Conservation (phyloP, 2,888 invertebrate species). For the Cistogaster globosa region DNA sequence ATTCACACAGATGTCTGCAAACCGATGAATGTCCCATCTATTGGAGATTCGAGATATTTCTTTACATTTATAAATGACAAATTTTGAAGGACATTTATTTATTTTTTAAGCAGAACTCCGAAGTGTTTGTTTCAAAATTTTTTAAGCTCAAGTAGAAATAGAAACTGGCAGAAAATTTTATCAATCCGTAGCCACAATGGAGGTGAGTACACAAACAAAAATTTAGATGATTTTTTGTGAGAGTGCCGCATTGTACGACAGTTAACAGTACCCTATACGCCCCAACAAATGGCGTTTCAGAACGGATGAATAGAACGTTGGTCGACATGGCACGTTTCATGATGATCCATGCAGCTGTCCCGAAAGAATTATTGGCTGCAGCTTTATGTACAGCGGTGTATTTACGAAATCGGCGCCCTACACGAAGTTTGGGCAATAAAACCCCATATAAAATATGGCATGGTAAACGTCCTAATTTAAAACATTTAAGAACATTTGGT, state of each 20-base stretch:
- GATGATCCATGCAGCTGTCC: conserved; percentile 70
- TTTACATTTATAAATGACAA: conserved; percentile 16
- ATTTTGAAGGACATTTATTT: conserved; percentile 16
- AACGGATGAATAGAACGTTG: conserved; percentile 69
- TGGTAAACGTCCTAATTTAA: conserved; percentile 60
- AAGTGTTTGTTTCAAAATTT: too few relatives aligned
- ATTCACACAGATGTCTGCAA: conserved; percentile 50
- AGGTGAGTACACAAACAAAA: conserved; percentile 25
- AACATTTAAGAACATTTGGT: conserved; percentile 53
- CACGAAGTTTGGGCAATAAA: conserved; percentile 49
- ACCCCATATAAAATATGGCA: conserved; percentile 71
- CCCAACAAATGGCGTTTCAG: conserved; percentile 72
- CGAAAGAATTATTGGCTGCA: too few relatives aligned
- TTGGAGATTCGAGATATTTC: too few relatives aligned
- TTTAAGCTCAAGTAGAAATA: too few relatives aligned
- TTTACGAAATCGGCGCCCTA: conserved; percentile 63
- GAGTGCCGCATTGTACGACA: conserved; percentile 67
- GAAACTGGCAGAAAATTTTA: conserved; percentile 35
- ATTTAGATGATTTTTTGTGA: conserved; percentile 60
- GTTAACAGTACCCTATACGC: conserved; percentile 67
- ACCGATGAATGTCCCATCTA: too few relatives aligned
- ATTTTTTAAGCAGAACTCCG: conserved; percentile 38
- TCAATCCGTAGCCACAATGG: conserved; percentile 43
- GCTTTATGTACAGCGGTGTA: conserved; percentile 68
- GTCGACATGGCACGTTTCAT: conserved; percentile 76